Percentiles rank a stretch among this genome's conserved stretches.
phyloP scores from a whole-genome alignment of 2,888 invertebrate species.

The Elmis aenea region DNA sequence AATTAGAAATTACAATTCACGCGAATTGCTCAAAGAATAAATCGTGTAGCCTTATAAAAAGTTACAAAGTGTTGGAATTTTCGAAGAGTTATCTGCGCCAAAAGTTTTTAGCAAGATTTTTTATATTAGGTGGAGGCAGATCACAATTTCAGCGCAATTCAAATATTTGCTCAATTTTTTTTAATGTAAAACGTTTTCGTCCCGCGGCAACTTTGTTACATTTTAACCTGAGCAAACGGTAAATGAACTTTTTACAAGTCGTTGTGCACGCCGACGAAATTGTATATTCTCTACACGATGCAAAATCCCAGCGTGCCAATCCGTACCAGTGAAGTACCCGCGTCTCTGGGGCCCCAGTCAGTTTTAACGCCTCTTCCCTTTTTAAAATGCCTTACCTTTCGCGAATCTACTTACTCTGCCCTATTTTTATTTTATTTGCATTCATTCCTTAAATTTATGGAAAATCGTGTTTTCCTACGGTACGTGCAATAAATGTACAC shows the following conservation, averaged over 20 bases:
- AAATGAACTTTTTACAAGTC: slow-evolving; percentile 25
- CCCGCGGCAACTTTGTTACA: slow-evolving; percentile 7
- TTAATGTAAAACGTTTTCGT: no score
- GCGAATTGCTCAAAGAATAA: no score
- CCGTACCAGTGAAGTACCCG: slow-evolving; percentile 18
- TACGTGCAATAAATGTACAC: no score
- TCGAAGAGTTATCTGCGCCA: no score
- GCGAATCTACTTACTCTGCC: slow-evolving; percentile 13
- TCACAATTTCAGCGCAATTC: no score
- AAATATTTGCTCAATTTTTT: no score
- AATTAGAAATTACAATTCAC: no score
- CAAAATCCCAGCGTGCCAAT: slow-evolving; percentile 27
- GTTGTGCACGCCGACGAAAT: slow-evolving; percentile 21
- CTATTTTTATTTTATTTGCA: slow-evolving; percentile 15
- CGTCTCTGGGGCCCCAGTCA: slow-evolving; percentile 14
- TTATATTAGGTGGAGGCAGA: no score
- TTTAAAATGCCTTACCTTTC: slow-evolving; percentile 14
- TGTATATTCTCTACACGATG: slow-evolving; percentile 24
- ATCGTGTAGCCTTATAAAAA: no score
- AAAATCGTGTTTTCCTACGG: no score
- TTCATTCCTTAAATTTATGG: slow-evolving; percentile 9
- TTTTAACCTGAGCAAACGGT: slow-evolving; percentile 14
- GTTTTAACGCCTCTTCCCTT: slow-evolving; percentile 21
- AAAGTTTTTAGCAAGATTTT: no score
- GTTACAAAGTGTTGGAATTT: no score